Evolutionary conservation across 2,113 vertebrate species (phyloP).

Genomic region (Sinocyclocheilus anshuiensis): DNA sequence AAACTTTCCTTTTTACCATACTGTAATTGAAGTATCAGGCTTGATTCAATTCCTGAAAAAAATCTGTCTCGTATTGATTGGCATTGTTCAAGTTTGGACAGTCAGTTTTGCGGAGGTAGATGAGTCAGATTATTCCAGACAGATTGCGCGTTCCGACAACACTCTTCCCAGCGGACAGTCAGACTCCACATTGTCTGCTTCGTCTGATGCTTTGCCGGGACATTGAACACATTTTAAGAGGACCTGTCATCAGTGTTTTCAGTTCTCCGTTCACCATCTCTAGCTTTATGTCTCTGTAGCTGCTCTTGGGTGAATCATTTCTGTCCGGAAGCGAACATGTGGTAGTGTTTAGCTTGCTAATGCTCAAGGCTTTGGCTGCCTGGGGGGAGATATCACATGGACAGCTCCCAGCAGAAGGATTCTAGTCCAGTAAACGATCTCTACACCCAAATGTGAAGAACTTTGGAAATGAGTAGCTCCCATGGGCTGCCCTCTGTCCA

Average conservation of each 20-base stretch:
- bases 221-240: conserved; percentile 70
- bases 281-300: conserved; percentile 53
- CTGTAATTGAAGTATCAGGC: conserved; percentile 13
- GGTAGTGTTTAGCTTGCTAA: conserved; percentile 78
- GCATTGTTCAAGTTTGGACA: conserved; percentile 22
- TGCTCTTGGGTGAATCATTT: conserved; percentile 56
- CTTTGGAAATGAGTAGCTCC: conserved; percentile 70
- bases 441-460: conserved; percentile 71
- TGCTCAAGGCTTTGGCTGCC: conserved; percentile 68
- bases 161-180: conserved; percentile 65
- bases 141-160: conserved; percentile 71
- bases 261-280: conserved; percentile 54
- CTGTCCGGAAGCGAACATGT: conserved; percentile 78
- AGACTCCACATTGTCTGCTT: conserved; percentile 67
- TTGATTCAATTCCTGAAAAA: conserved; percentile 32
- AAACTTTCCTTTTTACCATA: not conserved
- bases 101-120: conserved; percentile 58
- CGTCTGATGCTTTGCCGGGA: conserved; percentile 59
- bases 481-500: conserved; percentile 71
- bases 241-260: conserved; percentile 69
- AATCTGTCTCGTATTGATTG: conserved; percentile 16
- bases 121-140: conserved; percentile 68
- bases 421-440: conserved; percentile 73
- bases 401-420: conserved; percentile 66
- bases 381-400: conserved; percentile 74